Base-by-base conservation (phyloP, 2,888 invertebrate species). In the Neuroscelio doddi region DNA sequence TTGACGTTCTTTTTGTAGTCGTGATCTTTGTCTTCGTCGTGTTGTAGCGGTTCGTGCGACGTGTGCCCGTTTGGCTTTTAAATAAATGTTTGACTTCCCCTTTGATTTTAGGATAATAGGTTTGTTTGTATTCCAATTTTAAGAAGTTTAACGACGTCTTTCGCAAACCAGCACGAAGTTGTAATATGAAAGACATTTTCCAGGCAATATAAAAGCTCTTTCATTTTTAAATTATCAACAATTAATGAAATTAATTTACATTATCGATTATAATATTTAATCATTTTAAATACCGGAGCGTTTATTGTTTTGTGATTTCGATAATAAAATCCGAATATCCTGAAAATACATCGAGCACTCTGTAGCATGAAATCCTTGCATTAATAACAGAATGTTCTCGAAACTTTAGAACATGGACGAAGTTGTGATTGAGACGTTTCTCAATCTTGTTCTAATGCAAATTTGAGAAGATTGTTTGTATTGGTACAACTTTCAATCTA, bases 81-180 rank as follows among this genome's bases (percentile, higher is more conserved):
- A 77, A 79, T 73, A 77, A 77, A 80, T 74, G 73, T 66, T 73
- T 74, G 76, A 76, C 79, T 76, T 75, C 74, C 76, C 75, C 71
- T 77, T 78, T 80, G 77, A 76, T 78, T 80, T 78, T 71, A 71
- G 74, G 76, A 76, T 81, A 81, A 81, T 81, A 71, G 79, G 74
- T 80, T 80, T 77, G 80, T 80, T 80, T 80, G 79, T 74, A 74
- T 79, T 78, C 74, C 74, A 78, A 78, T 80, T 81, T 74, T 72
- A 74, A 80, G 73, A 77, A 78, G 74, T 77, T 75, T 75, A 74
- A 76, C 75, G 73, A 74, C 70, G 70, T 71, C 70, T 70, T 62
- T 32, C 67, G 65, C 68, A 61, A 44, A 49, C 36, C 55, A 51
- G 32, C 52, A 30, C 50, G 47, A 41, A 44, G 53, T 41, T 41